Evolutionary conservation across 2,113 vertebrate genomes (phyloP).

Genomic region (Python bivittatus): DNA sequence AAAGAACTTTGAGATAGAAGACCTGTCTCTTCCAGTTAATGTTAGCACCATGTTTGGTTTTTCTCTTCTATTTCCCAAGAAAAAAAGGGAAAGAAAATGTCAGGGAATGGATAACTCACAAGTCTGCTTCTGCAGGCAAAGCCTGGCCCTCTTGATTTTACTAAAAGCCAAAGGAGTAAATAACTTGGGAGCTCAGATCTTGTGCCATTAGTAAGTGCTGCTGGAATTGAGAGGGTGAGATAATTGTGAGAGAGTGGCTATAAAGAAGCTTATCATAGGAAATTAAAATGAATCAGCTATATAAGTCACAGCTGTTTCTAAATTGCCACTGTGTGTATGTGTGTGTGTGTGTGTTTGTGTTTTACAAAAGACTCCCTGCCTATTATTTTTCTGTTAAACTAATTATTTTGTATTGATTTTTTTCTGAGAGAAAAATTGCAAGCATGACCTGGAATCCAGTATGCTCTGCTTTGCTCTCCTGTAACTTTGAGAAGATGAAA

Average conservation of each 20-base stretch:
- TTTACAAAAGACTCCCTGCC: constrained; percentile 24
- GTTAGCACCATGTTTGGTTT: not conserved
- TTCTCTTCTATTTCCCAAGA: constrained; percentile 1
- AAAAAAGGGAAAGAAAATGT: constrained; percentile 1
- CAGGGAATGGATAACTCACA: not conserved
- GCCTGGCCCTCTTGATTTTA: not conserved
- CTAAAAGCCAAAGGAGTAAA: constrained; percentile 4
- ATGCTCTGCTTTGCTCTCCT: not conserved
- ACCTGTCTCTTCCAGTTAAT: not conserved
- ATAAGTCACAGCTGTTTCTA: constrained; percentile 16
- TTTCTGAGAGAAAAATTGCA: constrained; percentile 21
- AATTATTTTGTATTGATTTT: constrained; percentile 52
- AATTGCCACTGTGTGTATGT: not conserved
- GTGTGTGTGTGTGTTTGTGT: no score
- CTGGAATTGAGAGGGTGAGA: not conserved
- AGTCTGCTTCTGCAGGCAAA: not conserved
- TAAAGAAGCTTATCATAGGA: not conserved
- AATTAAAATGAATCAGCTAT: constrained; percentile 1
- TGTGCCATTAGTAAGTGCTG: not conserved
- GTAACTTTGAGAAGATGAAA: constrained; percentile 30
- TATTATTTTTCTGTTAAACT: constrained; percentile 37
- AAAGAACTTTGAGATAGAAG: not conserved
- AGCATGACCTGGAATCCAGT: constrained; percentile 19
- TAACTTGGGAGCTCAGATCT: constrained; percentile 14
- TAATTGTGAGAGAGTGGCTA: not conserved